phyloP scores from a whole-genome alignment of 2,797 vertebrate genomes.

The Discoglossus pictus region DNA sequence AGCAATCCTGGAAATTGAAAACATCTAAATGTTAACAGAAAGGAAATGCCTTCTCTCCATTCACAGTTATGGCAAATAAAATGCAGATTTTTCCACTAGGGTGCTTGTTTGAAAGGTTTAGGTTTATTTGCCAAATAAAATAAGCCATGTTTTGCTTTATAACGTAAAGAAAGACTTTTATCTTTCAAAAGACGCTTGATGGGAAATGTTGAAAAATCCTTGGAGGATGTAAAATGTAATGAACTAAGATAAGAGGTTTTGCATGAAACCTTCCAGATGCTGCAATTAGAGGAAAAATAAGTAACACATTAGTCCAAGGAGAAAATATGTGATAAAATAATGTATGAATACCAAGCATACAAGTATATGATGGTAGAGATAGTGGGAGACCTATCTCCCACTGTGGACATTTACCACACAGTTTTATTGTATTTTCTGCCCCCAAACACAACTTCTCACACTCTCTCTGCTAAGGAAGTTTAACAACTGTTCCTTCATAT shows the following conservation, averaged over 20 bases:
- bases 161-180: conserved; percentile 36
- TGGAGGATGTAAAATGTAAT: conserved; percentile 24
- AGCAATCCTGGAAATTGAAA: conserved; percentile 26
- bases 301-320: conserved; percentile 16
- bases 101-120: conserved; percentile 21
- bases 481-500: too few species aligned
- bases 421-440: too few species aligned
- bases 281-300: conserved; percentile 32
- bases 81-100: conserved; percentile 35
- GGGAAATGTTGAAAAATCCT: conserved; percentile 33
- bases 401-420: too few species aligned
- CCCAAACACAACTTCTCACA: too few species aligned
- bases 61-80: conserved; percentile 28
- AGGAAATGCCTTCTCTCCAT: conserved; percentile 39
- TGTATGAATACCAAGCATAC: background rate
- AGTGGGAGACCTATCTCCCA: background rate
- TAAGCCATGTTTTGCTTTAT: conserved; percentile 37
- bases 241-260: conserved; percentile 40
- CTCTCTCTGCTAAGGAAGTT: too few species aligned
- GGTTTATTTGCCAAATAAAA: conserved; percentile 38
- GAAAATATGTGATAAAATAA: conserved; percentile 26
- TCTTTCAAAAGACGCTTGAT: conserved; percentile 27
- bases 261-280: conserved; percentile 40
- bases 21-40: conserved; percentile 32
- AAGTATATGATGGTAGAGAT: conserved; percentile 10